Evolutionary conservation across 2,888 invertebrate genomes (phyloP).

Genomic region (Blomia tropicalis): DNA sequence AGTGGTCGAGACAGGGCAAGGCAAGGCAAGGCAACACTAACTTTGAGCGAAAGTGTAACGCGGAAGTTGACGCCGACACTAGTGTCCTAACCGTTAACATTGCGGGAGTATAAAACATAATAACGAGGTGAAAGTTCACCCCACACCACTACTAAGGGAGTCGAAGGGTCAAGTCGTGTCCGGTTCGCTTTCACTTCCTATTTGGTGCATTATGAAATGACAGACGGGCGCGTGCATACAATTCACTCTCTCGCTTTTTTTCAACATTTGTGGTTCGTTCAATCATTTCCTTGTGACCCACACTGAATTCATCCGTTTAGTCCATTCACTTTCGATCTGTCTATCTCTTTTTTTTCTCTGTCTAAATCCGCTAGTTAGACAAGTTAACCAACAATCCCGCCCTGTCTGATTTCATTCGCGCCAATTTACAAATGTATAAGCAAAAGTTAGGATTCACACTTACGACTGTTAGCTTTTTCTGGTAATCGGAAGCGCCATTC

Average conservation of each 20-base stretch:
- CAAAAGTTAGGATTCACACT: conserved; percentile 35
- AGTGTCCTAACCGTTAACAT: no score
- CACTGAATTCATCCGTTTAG: neutral
- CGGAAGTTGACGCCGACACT: neutral
- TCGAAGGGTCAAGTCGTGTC: neutral
- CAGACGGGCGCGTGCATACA: no score
- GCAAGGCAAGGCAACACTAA: no score
- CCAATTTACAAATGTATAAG: neutral
- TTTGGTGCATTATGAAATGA: neutral
- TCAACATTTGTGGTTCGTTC: no score
- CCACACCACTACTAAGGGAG: neutral
- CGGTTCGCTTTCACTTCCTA: conserved; percentile 9
- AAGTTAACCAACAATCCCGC: no score
- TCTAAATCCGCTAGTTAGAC: no score
- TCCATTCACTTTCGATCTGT: neutral
- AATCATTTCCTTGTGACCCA: no score
- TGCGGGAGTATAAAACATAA: neutral
- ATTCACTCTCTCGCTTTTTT: no score
- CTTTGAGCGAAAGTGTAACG: neutral
- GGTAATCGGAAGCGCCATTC: conserved; percentile 72
- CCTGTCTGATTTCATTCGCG: no score
- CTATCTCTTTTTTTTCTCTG: no score
- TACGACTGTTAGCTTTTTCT: conserved; percentile 81
- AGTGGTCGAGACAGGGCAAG: no score
- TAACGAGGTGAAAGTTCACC: conserved; percentile 8